A percentile compares a stretch with the other conserved stretches of the same genome.
These are phyloP conservation scores for Dorcus hopei DNA, from an alignment of 2,888 invertebrate genomes.

Conservation along the genomic window DNA sequence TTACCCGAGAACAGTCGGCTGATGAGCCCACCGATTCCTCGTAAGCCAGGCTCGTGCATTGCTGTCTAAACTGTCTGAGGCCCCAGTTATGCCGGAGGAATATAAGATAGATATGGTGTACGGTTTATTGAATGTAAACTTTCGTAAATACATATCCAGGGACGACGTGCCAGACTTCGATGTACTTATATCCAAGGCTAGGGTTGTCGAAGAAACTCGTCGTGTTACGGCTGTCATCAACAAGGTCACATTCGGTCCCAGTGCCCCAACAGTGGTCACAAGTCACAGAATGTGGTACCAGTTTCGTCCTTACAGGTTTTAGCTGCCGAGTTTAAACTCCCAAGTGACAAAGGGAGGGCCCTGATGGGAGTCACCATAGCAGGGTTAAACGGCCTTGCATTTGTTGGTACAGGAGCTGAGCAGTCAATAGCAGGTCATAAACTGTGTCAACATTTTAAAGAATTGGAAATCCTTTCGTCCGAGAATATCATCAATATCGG, in stretches of 20 bases:
- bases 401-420: not conserved
- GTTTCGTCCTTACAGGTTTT: no score
- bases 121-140: not conserved
- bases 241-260: not conserved
- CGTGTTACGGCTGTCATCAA: not conserved
- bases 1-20: constrained; percentile 11
- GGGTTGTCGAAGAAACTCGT: not conserved
- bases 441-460: no score
- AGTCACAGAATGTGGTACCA: not conserved
- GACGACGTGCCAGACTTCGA: not conserved
- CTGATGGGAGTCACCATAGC: not conserved
- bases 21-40: constrained; percentile 1
- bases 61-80: not conserved
- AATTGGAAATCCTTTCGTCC: no score
- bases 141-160: not conserved
- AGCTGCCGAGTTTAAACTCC: no score
- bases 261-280: not conserved
- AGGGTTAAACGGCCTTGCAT: not conserved
- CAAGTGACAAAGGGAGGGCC: no score
- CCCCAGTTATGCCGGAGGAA: not conserved
- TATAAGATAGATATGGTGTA: not conserved
- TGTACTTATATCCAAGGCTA: not conserved
- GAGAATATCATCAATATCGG: no score
- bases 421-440: not conserved
- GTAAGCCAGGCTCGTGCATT: not conserved